A percentile compares a stretch with the other conserved stretches of the same genome.
These are phyloP conservation scores for Glaucopsyche alexis DNA, from an alignment of 2,888 invertebrate species.

Conservation along the genomic window DNA sequence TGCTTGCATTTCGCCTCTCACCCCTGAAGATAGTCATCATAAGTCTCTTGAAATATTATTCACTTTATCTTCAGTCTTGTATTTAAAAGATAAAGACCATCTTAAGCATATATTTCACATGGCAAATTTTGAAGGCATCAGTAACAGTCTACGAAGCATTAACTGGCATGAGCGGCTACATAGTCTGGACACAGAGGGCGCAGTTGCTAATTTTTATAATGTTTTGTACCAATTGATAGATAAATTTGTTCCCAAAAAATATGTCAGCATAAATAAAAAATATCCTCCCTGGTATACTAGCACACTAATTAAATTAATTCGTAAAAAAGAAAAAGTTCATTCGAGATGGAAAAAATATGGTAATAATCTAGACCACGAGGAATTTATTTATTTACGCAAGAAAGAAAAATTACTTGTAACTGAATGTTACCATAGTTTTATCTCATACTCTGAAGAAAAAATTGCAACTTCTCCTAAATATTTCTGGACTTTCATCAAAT, in stretches of 20 bases:
- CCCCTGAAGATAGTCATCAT: background rate
- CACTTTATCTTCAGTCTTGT: background rate
- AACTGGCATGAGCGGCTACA: background rate
- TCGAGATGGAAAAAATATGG: slow-evolving; percentile 1
- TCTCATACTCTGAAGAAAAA: background rate
- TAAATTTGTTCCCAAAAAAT: background rate
- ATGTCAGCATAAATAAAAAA: background rate
- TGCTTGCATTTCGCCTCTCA: background rate
- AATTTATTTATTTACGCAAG: background rate
- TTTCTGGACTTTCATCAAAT: background rate
- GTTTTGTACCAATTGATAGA: background rate
- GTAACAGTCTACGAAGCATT: background rate
- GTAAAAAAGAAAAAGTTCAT: background rate
- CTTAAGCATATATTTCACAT: background rate
- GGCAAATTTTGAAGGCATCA: background rate
- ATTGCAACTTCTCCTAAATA: background rate
- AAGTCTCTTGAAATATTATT: background rate
- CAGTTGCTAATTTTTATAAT: background rate
- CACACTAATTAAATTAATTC: background rate
- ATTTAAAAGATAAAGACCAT: background rate
- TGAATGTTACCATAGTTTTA: background rate
- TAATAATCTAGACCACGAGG: background rate
- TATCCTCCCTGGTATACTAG: background rate
- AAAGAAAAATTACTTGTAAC: background rate
- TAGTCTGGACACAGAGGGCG: background rate